These are phyloP conservation scores for Colaptes auratus DNA, from an alignment of 2,113 vertebrate genomes.

Conservation along the genomic window DNA sequence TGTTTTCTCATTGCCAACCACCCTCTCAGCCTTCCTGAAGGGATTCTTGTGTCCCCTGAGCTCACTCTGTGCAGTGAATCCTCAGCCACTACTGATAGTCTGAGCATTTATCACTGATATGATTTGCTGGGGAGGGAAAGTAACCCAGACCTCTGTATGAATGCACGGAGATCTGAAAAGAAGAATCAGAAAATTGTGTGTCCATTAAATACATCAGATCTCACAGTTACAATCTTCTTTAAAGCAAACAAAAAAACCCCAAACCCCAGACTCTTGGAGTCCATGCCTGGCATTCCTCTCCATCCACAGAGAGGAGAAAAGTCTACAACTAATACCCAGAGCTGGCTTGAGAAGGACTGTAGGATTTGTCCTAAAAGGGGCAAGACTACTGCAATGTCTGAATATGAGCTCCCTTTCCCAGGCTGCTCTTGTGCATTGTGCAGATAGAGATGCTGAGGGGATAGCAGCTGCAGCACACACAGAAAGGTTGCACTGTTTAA, in stretches of 20 bases:
- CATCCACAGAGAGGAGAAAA: background rate
- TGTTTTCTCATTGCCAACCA: background rate
- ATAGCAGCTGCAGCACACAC: background rate
- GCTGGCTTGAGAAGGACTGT: background rate
- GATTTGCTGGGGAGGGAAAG: background rate
- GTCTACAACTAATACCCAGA: background rate
- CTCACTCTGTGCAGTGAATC: background rate
- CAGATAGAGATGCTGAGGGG: background rate
- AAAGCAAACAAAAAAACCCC: background rate
- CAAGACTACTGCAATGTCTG: background rate
- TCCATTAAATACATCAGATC: background rate
- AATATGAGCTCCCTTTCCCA: background rate
- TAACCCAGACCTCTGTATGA: background rate
- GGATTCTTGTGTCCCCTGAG: background rate
- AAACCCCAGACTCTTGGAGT: background rate
- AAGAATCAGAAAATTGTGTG: background rate
- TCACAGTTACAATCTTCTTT: background rate
- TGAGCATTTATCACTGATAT: background rate
- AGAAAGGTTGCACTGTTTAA: background rate
- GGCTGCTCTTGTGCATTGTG: rapidly evolving
- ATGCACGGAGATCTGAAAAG: background rate
- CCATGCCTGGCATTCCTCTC: background rate
- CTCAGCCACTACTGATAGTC: background rate
- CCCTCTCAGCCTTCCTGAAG: background rate
- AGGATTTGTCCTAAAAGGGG: background rate